These are phyloP conservation scores for Cydia amplana DNA, from an alignment of 1,140 invertebrate species.

Conservation along the genomic window DNA sequence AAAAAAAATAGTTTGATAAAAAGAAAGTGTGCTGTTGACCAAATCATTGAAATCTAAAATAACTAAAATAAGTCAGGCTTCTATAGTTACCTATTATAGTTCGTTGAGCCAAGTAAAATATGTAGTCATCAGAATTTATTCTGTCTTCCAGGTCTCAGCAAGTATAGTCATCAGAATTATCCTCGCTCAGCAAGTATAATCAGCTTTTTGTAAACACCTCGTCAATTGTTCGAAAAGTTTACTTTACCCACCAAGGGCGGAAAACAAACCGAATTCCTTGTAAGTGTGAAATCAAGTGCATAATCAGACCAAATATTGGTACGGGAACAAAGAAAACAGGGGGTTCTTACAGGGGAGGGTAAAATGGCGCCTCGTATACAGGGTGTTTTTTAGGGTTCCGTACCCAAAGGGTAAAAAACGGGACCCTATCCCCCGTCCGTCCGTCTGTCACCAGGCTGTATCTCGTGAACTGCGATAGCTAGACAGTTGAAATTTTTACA, in stretches of 20 bases:
- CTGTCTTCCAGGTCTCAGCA: neutral
- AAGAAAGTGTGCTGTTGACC: no score
- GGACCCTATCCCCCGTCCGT: no score
- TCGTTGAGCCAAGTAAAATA: no score
- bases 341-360: slow-evolving; percentile 52
- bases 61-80: no score
- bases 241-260: slow-evolving; percentile 13
- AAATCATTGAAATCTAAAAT: no score
- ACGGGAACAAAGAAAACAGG: slow-evolving; percentile 68
- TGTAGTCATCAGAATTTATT: neutral
- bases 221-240: neutral
- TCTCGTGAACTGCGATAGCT: no score
- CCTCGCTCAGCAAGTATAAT: neutral
- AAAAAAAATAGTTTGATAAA: no score
- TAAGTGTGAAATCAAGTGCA: slow-evolving; percentile 72
- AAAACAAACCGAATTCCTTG: slow-evolving; percentile 64
- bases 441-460: no score
- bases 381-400: neutral
- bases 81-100: no score
- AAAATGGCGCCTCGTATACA: slow-evolving; percentile 48
- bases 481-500: no score
- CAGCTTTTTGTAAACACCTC: neutral
- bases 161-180: neutral
- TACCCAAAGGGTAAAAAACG: no score
- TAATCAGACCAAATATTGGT: slow-evolving; percentile 72